These are phyloP conservation scores for Hucho hucho DNA, from an alignment of 2,113 vertebrate species.

Conservation along the genomic window DNA sequence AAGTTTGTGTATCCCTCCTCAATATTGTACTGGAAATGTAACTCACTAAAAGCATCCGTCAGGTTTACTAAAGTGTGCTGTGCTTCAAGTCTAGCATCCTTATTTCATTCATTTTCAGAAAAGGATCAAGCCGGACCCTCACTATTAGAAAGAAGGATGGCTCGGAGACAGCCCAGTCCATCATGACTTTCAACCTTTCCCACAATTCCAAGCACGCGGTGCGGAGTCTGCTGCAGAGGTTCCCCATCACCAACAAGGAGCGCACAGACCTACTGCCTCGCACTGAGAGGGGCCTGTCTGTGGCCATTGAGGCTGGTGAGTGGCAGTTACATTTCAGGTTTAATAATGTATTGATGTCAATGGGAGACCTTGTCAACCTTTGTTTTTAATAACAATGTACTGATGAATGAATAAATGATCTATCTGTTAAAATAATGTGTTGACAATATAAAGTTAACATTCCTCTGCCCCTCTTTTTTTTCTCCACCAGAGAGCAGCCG, in stretches of 20 bases:
- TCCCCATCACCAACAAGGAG: conserved; percentile 86
- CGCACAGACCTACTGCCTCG: conserved; percentile 80
- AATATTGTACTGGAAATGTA: no score
- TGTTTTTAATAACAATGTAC: no score
- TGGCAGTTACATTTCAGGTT: conserved; percentile 33
- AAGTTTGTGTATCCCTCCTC: no score
- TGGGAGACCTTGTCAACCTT: no score
- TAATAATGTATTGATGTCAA: no score
- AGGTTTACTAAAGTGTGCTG: no score
- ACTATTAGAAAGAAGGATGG: conserved; percentile 87
- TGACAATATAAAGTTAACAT: no score
- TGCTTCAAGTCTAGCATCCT: no score
- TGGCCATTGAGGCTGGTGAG: conserved; percentile 76
- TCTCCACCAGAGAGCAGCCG: conserved; percentile 59
- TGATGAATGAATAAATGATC: no score
- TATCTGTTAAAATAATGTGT: not conserved
- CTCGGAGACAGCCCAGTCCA: conserved; percentile 67
- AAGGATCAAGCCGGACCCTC: conserved; percentile 81
- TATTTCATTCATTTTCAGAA: conserved; percentile 68
- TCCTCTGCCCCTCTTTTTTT: not conserved
- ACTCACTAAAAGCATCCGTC: no score
- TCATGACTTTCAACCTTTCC: conserved; percentile 79
- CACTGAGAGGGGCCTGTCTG: conserved; percentile 68
- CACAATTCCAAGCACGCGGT: conserved; percentile 74
- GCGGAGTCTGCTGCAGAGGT: conserved; percentile 79